Percentiles rank a stretch among this genome's conserved stretches.
Conservation (phyloP, 2,888 invertebrate species). For the Drosophila koepferae region DNA sequence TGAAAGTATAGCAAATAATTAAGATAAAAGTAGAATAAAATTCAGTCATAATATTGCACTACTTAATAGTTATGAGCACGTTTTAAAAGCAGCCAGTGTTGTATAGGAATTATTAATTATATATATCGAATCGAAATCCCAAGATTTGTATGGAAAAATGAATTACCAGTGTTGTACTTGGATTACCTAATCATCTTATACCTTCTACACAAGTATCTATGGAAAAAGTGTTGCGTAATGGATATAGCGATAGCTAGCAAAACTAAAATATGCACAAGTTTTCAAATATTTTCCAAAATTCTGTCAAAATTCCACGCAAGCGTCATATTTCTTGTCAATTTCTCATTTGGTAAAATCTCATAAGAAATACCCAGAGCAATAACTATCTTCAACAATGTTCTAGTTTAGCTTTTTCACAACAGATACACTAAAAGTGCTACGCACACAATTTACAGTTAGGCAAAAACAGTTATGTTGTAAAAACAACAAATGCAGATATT, state of each 20-base stretch:
- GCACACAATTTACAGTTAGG: neutral
- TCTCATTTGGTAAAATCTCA: neutral
- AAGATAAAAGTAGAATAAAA: too few species aligned
- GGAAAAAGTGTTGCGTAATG: neutral
- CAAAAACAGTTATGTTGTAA: conserved; percentile 13
- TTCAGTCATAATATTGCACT: too few species aligned
- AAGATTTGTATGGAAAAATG: too few species aligned
- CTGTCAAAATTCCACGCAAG: neutral
- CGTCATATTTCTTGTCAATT: neutral
- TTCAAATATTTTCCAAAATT: neutral
- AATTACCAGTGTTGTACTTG: too few species aligned
- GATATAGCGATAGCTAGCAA: neutral
- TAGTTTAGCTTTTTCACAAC: neutral
- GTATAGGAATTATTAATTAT: too few species aligned
- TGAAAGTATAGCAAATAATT: too few species aligned
- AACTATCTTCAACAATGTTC: conserved; percentile 1
- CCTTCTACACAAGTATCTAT: too few species aligned
- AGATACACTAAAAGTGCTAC: neutral
- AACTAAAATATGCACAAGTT: neutral
- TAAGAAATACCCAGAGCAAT: neutral
- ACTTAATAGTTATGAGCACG: too few species aligned
- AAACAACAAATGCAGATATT: conserved; percentile 62
- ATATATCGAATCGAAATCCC: too few species aligned
- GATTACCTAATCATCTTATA: too few species aligned
- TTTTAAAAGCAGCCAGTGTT: too few species aligned